A percentile compares a stretch with the other conserved stretches of the same genome.
These are phyloP conservation scores for Pipistrellus kuhlii DNA, from an alignment of 2,797 vertebrate genomes.

Conservation along the genomic window DNA sequence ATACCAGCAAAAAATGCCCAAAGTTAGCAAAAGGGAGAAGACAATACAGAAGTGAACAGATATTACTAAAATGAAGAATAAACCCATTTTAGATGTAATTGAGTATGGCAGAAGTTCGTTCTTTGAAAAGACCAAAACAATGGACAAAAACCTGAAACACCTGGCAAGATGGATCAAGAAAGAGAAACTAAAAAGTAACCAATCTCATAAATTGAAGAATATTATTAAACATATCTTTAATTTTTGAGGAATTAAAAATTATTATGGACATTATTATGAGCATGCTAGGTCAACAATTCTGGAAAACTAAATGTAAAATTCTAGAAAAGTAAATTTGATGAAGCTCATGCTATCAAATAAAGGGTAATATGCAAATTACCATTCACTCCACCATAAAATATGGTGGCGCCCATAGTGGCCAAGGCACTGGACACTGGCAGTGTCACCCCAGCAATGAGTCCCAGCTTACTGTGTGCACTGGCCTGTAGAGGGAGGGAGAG, in stretches of 20 bases:
- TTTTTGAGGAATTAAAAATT: neutral
- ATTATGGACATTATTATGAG: neutral
- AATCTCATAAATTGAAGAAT: neutral
- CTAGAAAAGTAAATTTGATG: neutral
- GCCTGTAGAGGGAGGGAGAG: no score
- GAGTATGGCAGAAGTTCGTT: neutral
- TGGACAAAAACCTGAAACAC: neutral
- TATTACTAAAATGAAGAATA: neutral
- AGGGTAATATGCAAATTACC: no score
- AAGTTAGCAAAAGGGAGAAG: neutral
- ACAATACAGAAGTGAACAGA: neutral
- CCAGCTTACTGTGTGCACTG: rapidly evolving
- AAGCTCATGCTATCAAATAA: neutral
- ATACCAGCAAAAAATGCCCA: neutral
- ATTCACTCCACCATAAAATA: no score
- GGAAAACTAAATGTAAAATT: neutral
- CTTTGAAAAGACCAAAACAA: neutral
- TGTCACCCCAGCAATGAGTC: no score
- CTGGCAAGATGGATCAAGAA: neutral
- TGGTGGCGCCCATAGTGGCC: no score
- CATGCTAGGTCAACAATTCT: neutral
- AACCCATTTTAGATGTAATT: neutral
- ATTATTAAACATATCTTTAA: neutral
- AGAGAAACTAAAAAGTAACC: neutral
- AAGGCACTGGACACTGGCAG: no score